Evolutionary conservation across 2,888 invertebrate species (phyloP).

Genomic region (Andrena marginata): DNA sequence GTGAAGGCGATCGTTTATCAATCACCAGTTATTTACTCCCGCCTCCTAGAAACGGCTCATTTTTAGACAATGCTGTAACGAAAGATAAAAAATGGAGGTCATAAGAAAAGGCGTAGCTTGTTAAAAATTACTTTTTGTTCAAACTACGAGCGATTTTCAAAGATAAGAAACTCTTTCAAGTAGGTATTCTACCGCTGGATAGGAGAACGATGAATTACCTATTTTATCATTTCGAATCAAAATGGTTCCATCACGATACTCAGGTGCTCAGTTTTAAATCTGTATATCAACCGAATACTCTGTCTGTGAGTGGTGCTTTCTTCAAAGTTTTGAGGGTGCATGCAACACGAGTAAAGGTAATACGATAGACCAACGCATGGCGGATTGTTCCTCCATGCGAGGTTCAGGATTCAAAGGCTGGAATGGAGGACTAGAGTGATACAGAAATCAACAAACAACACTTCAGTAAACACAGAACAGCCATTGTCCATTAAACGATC

Average conservation of each 20-base stretch:
- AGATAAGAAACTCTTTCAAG: neutral
- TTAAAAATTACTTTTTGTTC: too few relatives aligned
- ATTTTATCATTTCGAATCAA: neutral
- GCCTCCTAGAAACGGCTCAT: conserved; percentile 12
- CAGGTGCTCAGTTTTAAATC: too few relatives aligned
- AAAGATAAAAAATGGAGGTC: conserved; percentile 17
- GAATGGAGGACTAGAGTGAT: neutral
- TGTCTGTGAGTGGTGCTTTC: neutral
- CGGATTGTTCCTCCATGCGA: neutral
- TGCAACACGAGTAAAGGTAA: neutral
- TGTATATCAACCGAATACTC: too few relatives aligned
- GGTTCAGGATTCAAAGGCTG: neutral
- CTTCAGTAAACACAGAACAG: too few relatives aligned
- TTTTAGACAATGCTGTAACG: conserved; percentile 7
- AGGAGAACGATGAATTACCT: conserved; percentile 3
- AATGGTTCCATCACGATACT: neutral
- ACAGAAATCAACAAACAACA: too few relatives aligned
- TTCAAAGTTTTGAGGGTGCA: neutral
- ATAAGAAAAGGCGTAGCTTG: conserved; percentile 9
- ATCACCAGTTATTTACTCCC: conserved; percentile 18
- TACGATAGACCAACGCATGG: neutral
- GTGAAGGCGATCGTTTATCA: conserved; percentile 23
- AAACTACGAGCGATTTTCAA: neutral
- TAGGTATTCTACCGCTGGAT: neutral
- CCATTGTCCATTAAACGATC: neutral